These are phyloP conservation scores for Drosophila aldrichi DNA, from an alignment of 2,888 invertebrate species.

Conservation along the genomic window DNA sequence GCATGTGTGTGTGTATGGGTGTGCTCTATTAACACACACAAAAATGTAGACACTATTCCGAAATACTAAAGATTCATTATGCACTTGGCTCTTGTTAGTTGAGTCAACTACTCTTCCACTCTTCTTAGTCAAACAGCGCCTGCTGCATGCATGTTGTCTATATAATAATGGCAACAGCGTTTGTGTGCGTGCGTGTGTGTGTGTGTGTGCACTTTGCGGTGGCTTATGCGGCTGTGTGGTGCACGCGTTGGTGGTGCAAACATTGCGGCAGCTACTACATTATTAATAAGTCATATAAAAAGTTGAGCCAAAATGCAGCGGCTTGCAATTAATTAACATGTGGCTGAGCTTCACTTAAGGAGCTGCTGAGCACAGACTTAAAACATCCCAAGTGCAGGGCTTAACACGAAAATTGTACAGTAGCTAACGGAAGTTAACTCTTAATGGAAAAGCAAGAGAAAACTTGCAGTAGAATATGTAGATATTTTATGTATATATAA, in stretches of 20 bases:
- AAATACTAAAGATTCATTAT: conserved; percentile 20
- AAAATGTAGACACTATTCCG: conserved; percentile 8
- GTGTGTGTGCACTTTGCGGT: background rate
- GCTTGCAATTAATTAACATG: conserved; percentile 41
- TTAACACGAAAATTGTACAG: conserved; percentile 1
- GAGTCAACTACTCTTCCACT: conserved; percentile 4
- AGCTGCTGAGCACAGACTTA: background rate
- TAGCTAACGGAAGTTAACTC: background rate
- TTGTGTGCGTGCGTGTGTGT: conserved; percentile 22
- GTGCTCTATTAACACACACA: background rate
- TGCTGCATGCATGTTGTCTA: background rate
- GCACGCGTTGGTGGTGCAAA: conserved; percentile 27
- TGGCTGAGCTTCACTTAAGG: conserved; percentile 15
- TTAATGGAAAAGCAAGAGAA: background rate
- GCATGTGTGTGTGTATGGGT: background rate
- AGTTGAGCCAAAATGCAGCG: conserved; percentile 32
- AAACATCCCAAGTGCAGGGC: background rate
- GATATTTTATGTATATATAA: background rate
- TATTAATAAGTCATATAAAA: conserved; percentile 50
- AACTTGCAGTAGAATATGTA: background rate
- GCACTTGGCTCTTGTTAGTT: conserved; percentile 8
- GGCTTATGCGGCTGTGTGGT: conserved; percentile 14
- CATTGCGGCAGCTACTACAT: conserved; percentile 38
- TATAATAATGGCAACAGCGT: too few species aligned
- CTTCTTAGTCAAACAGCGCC: conserved; percentile 18